Evolutionary conservation across 2,113 vertebrate genomes (phyloP).

Genomic region (Larimichthys polyactis): DNA sequence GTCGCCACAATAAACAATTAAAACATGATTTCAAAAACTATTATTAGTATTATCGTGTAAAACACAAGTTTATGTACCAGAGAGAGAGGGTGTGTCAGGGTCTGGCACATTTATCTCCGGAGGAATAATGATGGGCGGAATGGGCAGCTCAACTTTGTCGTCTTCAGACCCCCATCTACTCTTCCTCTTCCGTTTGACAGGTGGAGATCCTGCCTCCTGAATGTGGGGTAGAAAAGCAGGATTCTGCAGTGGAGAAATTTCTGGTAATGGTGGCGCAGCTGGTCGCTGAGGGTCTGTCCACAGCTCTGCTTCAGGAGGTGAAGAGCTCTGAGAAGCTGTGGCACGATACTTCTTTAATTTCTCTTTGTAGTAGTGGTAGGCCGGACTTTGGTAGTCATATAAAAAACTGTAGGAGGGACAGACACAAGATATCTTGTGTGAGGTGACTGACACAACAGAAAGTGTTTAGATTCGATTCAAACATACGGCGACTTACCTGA

Average conservation of each 20-base stretch:
- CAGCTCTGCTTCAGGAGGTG: constrained; percentile 10
- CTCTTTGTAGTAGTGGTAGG: constrained; percentile 89
- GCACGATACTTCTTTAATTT: constrained; percentile 91
- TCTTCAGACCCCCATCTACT: constrained; percentile 96
- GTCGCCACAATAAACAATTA: background rate
- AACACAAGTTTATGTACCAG: constrained; percentile 68
- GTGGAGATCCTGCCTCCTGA: constrained; percentile 49
- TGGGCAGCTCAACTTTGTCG: constrained; percentile 90
- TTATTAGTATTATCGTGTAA: background rate
- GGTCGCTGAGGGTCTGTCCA: constrained; percentile 55
- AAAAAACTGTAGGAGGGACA: constrained; percentile 87
- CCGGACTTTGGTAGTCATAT: constrained; percentile 90
- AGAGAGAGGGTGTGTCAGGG: constrained; percentile 67
- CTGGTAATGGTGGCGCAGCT: constrained; percentile 43
- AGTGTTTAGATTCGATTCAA: background rate
- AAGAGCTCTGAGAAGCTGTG: constrained; percentile 51
- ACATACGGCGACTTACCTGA: constrained; percentile 84
- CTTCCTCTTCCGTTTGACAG: constrained; percentile 92
- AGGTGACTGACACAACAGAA: background rate
- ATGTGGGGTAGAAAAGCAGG: constrained; percentile 5
- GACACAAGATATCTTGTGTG: background rate
- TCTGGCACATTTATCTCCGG: constrained; percentile 69
- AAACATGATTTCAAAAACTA: background rate
- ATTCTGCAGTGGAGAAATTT: constrained; percentile 60
- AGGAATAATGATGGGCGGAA: constrained; percentile 77